These are phyloP conservation scores for Lochmaea crataegi DNA, from an alignment of 2,888 invertebrate genomes.

Conservation along the genomic window DNA sequence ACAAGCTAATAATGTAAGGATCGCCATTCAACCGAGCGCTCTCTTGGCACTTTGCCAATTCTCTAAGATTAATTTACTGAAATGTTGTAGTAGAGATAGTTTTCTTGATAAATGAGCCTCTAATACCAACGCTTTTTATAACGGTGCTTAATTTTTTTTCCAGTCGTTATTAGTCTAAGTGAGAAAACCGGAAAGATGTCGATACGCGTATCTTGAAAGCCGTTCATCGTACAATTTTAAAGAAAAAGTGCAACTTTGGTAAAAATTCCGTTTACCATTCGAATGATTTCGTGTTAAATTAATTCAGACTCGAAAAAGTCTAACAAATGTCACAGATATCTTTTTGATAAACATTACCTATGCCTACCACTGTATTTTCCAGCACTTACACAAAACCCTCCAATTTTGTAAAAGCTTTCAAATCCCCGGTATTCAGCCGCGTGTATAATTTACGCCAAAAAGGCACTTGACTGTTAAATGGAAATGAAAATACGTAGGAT, in stretches of 20 bases:
- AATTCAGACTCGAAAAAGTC: not conserved
- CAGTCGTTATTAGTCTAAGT: not conserved
- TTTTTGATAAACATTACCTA: not conserved
- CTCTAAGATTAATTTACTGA: slow-evolving; percentile 4
- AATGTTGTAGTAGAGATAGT: slow-evolving; percentile 7
- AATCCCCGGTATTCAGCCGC: not conserved
- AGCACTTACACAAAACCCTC: not conserved
- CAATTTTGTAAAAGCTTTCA: not conserved
- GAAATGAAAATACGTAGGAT: not conserved
- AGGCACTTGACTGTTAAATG: not conserved
- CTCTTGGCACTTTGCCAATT: not conserved
- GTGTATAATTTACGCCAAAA: not conserved
- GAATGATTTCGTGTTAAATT: not conserved
- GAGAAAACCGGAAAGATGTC: not conserved
- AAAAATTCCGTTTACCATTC: no score
- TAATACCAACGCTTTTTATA: not conserved
- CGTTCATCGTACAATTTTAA: no score
- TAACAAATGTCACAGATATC: not conserved
- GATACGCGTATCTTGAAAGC: no score
- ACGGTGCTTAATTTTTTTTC: not conserved
- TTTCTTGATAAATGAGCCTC: slow-evolving; percentile 9
- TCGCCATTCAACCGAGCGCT: not conserved
- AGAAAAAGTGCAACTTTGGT: no score
- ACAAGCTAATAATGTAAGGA: not conserved
- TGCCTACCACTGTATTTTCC: not conserved